Evolutionary conservation across 2,888 invertebrate species (phyloP).

Genomic region (Crepidodera aurea): DNA sequence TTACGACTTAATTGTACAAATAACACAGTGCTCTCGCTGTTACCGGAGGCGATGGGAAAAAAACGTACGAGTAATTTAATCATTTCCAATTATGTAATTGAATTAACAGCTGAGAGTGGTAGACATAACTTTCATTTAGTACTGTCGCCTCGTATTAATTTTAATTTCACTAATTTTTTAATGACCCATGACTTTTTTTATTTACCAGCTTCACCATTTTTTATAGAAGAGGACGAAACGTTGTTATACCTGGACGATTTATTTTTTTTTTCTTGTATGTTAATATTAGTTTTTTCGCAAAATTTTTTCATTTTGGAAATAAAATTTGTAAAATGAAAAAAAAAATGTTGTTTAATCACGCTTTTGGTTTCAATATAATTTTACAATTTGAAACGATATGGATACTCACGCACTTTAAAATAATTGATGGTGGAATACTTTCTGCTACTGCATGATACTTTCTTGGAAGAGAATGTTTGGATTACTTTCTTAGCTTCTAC

Average conservation of each 20-base stretch:
- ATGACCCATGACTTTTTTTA: background rate
- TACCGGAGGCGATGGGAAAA: background rate
- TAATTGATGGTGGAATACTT: background rate
- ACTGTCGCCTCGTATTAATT: constrained; percentile 21
- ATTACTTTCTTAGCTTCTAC: background rate
- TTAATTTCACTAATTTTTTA: constrained; percentile 14
- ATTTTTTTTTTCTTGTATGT: background rate
- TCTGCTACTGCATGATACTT: background rate
- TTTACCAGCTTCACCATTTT: background rate
- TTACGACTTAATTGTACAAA: too few species aligned
- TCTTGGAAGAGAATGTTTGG: background rate
- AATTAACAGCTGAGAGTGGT: constrained; percentile 14
- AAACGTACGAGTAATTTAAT: constrained; percentile 18
- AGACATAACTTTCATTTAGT: constrained; percentile 6
- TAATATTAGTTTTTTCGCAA: background rate
- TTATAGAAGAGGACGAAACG: constrained; percentile 6
- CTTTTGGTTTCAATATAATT: background rate
- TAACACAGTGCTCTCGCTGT: too few species aligned
- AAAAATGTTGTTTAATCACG: background rate
- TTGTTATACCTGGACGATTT: background rate
- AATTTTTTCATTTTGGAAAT: constrained; percentile 1
- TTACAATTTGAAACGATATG: background rate
- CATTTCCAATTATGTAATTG: constrained; percentile 20
- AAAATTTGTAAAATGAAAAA: background rate
- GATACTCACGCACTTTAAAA: background rate